Base-by-base conservation (phyloP, 1,140 invertebrate species). In the Drosophila nebulosa region DNA sequence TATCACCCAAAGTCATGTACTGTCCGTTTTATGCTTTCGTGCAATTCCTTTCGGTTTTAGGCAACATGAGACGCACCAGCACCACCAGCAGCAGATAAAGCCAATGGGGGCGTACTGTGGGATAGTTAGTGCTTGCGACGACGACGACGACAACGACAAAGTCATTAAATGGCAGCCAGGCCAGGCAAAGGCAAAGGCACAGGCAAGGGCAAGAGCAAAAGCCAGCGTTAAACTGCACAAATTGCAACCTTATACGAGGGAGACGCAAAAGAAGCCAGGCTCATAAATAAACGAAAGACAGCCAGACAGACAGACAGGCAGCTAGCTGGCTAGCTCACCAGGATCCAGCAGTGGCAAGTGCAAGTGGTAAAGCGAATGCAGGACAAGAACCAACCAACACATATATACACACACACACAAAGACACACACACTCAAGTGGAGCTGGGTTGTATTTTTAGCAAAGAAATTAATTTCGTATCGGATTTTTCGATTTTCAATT, bases 401-500 rank as follows among this genome's bases (percentile, higher is more conserved):
- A 21, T 39, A 35, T 21, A 74, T 56, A 56, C 67, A 57, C 27
- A 30, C 27, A 63, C 64, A 69, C 69, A 57, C 36, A 66, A 7
- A 46, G 12, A n/a, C 51, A 35, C 27, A 74, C 60, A 56, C 67
- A 52, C 9, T 10, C 2, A 10, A 2, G 1, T 12, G 10, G 3
- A 68, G 59, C 58, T 58, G 56, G 64, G 61, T 72, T 88, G 83
- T 88, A 84, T 85, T 74, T 85, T 78, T 81, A 89, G 73, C 74
- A 89, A 69, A 85, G 79, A 89, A 90, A 90, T 90, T 90, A 90
- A 90, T 90, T 90, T 90, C 73, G 86, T 77, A 83, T 90, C 81
- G 83, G 79, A 90, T 90, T 86, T 85, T 89, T 86, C 78, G 79
- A 90, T 86, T 90, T 88, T 86, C 86, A 90, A 90, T 90, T 90